phyloP scores from a whole-genome alignment of 2,797 vertebrate genomes.

The Bradypodion pumilum region DNA sequence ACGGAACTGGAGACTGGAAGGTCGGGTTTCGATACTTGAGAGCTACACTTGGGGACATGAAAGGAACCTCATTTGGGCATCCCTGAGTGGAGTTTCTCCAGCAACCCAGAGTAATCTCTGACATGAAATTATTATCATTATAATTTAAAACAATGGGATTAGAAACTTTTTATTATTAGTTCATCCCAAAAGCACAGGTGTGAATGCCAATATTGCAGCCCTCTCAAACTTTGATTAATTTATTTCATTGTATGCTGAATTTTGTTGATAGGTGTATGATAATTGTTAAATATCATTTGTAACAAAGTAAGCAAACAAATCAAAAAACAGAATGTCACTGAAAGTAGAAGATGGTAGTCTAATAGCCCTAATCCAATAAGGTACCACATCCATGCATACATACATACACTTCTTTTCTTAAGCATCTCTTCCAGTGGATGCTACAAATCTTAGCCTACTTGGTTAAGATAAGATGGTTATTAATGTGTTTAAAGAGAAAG shows the following conservation, averaged over 20 bases:
- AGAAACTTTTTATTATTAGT: background rate
- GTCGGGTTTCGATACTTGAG: no score
- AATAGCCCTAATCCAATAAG: background rate
- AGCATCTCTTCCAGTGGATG: no score
- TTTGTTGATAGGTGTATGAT: constrained; percentile 25
- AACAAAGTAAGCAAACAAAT: constrained; percentile 17
- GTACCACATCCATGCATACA: background rate
- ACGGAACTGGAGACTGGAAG: no score
- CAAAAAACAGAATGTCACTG: background rate
- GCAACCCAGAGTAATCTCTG: no score
- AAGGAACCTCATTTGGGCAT: no score
- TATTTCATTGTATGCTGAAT: constrained; percentile 11
- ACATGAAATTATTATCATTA: no score
- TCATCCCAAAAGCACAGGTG: background rate
- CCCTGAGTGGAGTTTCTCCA: no score
- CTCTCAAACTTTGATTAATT: constrained; percentile 12
- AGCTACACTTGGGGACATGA: no score
- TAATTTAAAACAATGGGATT: background rate
- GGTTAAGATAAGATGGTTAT: no score
- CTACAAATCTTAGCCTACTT: no score
- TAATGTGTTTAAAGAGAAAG: no score
- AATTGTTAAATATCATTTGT: constrained; percentile 14
- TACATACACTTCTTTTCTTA: no score
- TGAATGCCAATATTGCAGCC: constrained; percentile 8
- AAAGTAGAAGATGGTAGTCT: background rate